Percentiles rank a stretch among this genome's conserved stretches.
These are phyloP conservation scores for Pollenia amentaria DNA, from an alignment of 2,888 invertebrate genomes.

Conservation along the genomic window DNA sequence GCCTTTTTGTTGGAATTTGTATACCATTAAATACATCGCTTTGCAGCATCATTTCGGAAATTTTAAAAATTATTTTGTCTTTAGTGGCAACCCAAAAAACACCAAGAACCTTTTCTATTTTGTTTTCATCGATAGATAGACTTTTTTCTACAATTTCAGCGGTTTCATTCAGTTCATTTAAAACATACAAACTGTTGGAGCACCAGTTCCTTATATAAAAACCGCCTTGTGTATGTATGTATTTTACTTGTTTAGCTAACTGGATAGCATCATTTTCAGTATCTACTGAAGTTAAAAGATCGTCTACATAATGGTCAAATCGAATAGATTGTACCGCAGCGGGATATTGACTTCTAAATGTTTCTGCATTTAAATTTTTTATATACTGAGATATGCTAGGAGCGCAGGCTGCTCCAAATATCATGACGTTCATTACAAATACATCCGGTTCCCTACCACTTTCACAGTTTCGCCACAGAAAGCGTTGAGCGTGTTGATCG, in stretches of 20 bases:
- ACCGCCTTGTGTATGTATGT: slow-evolving; percentile 55
- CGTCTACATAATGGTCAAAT: slow-evolving; percentile 77
- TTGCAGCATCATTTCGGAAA: slow-evolving; percentile 1
- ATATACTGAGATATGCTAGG: too few relatives aligned
- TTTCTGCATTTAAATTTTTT: too few relatives aligned
- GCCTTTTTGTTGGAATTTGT: slow-evolving; percentile 46
- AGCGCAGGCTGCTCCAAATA: too few relatives aligned
- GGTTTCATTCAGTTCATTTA: slow-evolving; percentile 68
- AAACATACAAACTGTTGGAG: slow-evolving; percentile 72
- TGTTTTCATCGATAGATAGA: background rate
- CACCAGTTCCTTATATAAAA: slow-evolving; percentile 50
- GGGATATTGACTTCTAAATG: slow-evolving; percentile 6
- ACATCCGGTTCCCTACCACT: slow-evolving; percentile 28
- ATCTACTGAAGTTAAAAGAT: slow-evolving; percentile 75
- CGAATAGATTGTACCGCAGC: background rate
- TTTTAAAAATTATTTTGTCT: slow-evolving; percentile 47
- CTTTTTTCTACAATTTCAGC: background rate
- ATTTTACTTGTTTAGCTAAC: slow-evolving; percentile 49
- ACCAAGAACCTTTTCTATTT: slow-evolving; percentile 48
- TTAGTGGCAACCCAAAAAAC: slow-evolving; percentile 55
- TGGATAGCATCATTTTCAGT: slow-evolving; percentile 70
- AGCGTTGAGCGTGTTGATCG: slow-evolving; percentile 44
- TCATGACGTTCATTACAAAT: slow-evolving; percentile 41
- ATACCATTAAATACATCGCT: slow-evolving; percentile 2
- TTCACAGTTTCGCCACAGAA: slow-evolving; percentile 48